Percentiles rank a stretch among this genome's conserved stretches.
Evolutionary conservation across 2,888 invertebrate genomes (phyloP).

Genomic region (Eilema griseolum): DNA sequence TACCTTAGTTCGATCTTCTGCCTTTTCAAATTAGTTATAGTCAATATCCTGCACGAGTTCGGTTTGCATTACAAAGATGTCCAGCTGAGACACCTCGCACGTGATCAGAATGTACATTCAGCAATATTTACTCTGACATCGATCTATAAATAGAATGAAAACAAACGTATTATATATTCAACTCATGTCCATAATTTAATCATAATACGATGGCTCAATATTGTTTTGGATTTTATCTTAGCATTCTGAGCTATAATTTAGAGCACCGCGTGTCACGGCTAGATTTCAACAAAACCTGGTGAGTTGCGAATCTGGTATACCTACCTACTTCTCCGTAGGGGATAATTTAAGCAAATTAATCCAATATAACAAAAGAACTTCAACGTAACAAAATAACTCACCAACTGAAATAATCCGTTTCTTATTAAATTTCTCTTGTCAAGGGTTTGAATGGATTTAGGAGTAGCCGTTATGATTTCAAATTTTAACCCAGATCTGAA

Average conservation of each 20-base stretch:
- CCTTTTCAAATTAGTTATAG: slow-evolving; percentile 72
- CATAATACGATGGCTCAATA: slow-evolving; percentile 23
- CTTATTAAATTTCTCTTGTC: slow-evolving; percentile 12
- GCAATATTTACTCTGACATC: slow-evolving; percentile 42
- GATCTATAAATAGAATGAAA: slow-evolving; percentile 49
- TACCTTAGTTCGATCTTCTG: slow-evolving; percentile 60
- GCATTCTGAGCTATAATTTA: not conserved
- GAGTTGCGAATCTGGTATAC: too few relatives aligned
- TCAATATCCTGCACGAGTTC: slow-evolving; percentile 70
- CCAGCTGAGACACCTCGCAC: slow-evolving; percentile 64
- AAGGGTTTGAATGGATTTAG: slow-evolving; percentile 49
- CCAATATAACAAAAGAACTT: not conserved
- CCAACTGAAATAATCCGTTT: slow-evolving; percentile 6
- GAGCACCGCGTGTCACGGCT: not conserved
- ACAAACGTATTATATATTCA: slow-evolving; percentile 37
- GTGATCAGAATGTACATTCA: slow-evolving; percentile 64
- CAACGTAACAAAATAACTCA: not conserved
- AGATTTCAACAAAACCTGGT: too few relatives aligned
- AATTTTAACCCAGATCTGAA: slow-evolving; percentile 63
- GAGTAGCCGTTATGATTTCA: slow-evolving; percentile 60
- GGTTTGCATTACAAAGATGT: slow-evolving; percentile 73
- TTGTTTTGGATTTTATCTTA: slow-evolving; percentile 15
- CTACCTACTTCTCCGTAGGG: too few relatives aligned
- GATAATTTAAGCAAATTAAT: not conserved
- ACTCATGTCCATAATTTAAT: slow-evolving; percentile 33